Base-by-base conservation (phyloP, 2,888 invertebrate genomes). In the Temnothorax rugatulus region DNA sequence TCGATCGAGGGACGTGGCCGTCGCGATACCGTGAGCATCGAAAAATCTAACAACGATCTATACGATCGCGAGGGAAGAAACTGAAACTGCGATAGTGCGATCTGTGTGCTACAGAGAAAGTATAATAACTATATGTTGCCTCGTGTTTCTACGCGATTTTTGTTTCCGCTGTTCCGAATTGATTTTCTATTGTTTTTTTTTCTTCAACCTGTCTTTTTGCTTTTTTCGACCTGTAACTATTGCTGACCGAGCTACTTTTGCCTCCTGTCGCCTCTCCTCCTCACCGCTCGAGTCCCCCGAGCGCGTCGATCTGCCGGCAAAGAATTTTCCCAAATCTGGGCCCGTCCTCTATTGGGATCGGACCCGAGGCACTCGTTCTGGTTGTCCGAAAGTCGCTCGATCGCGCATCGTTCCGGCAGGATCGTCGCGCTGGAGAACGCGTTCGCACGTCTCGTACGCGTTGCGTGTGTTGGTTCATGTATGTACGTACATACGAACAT, bases 261-360 rank as follows among this genome's bases (percentile, higher is more conserved):
- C 82, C 84, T 89, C 79, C 84, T 86, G 86, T 86, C 89, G 85
- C 87, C 89, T 90, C 88, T 87, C 87, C 86, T 86, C 89, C 85
- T 90, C 88, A 87, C 75, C 74, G 82, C 15, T 76, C 63, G 71
- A 47, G 44, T 86, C 86, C 89, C 41, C 64, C 77, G 64, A 83
- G 82, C 89, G 89, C 84, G 89, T 82, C 87, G 86, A 87, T 84
- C 83, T 59, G 83, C 84, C 84, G 79, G 47, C 59, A 61, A 81
- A 59, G 9, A 81, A 81, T 81, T 81, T 81, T 81, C 79, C 71
- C 79, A 81, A 81, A 81, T 81, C 79, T 59, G 79, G 79, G 47
- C 79, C 79, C 79, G 79, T 81, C 79, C 79, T 18, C 71, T 13
- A 44, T 11, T 44, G 18, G 79, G 47, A 59, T 71, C 79, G 71